Evolutionary conservation across 2,888 invertebrate species (phyloP).

Genomic region (Caenorhabditis sp.): DNA sequence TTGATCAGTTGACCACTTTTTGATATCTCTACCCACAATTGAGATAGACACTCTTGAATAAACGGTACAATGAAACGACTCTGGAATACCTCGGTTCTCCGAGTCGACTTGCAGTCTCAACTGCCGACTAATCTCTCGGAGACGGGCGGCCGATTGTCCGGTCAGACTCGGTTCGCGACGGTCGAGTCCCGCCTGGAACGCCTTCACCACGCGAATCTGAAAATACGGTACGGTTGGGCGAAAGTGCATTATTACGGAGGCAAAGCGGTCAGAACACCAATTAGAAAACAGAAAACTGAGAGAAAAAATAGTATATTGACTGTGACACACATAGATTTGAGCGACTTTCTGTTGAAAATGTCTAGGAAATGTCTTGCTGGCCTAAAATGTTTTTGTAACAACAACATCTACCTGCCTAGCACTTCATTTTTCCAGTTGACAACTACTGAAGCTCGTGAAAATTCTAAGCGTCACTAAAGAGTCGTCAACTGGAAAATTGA

Average conservation of each 20-base stretch:
- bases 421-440: no score
- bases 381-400: no score
- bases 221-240: no score
- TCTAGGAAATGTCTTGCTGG: no score
- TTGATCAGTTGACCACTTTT: background rate
- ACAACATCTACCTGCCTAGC: no score
- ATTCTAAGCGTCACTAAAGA: no score
- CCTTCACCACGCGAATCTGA: constrained; percentile 99
- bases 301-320: no score
- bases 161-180: constrained; percentile 84
- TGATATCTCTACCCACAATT: background rate
- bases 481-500: no score
- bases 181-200: constrained; percentile 99
- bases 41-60: background rate
- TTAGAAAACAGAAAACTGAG: constrained; percentile 51
- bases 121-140: constrained; percentile 81
- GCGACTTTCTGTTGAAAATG: no score
- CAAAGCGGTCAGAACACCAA: constrained; percentile 29
- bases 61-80: background rate
- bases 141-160: constrained; percentile 79
- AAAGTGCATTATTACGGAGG: background rate
- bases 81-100: constrained; percentile 59
- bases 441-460: no score
- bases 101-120: constrained; percentile 79
- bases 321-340: no score